These are phyloP conservation scores for Melanargia galathea DNA, from an alignment of 2,888 invertebrate species.

Conservation along the genomic window DNA sequence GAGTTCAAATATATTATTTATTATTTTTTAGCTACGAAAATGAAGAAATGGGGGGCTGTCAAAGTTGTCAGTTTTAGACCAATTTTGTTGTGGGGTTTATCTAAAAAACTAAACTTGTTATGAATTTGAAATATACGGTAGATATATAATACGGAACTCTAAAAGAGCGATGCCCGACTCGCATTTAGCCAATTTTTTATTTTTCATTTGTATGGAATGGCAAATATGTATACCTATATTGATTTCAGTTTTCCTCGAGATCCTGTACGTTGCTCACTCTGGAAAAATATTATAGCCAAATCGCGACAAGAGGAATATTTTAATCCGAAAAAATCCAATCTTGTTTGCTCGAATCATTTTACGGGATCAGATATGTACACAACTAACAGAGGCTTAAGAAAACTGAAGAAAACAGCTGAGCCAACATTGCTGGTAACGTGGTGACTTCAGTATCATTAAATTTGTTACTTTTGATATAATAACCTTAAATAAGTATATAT, in stretches of 20 bases:
- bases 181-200: too few species aligned
- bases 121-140: too few species aligned
- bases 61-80: too few species aligned
- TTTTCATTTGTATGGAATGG: background rate
- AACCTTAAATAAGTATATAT: background rate
- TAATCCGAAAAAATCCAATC: background rate
- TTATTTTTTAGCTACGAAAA: too few species aligned
- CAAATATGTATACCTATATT: background rate
- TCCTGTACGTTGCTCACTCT: conserved; percentile 1
- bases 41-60: too few species aligned
- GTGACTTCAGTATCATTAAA: background rate
- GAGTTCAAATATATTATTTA: too few species aligned
- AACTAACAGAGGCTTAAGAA: conserved; percentile 11
- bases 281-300: conserved; percentile 14
- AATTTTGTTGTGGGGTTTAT: too few species aligned
- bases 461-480: background rate
- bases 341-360: conserved; percentile 16
- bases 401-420: conserved; percentile 10
- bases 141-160: too few species aligned
- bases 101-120: too few species aligned
- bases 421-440: background rate
- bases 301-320: conserved; percentile 10
- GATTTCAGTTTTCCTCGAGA: conserved; percentile 18
- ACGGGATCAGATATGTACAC: conserved; percentile 9
- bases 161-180: too few species aligned